These are phyloP conservation scores for Diglossa brunneiventris DNA, from an alignment of 2,113 vertebrate species.

Conservation along the genomic window DNA sequence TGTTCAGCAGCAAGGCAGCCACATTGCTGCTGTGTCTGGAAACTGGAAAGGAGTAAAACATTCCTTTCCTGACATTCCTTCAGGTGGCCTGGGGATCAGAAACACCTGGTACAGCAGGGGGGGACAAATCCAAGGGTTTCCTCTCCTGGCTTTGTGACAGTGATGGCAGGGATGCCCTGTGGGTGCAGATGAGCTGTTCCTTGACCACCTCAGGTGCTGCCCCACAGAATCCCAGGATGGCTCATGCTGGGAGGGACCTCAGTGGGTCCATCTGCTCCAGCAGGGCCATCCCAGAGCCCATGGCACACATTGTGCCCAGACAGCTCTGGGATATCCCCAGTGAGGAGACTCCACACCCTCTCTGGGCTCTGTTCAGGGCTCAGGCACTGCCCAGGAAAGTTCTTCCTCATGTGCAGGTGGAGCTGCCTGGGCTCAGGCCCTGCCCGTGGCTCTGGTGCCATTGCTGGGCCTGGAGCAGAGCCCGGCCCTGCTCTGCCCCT, in stretches of 20 bases:
- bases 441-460: not conserved
- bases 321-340: not conserved
- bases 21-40: accelerated
- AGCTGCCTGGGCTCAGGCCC: not conserved
- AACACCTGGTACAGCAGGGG: accelerated
- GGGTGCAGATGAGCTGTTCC: accelerated
- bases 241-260: not conserved
- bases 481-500: not conserved
- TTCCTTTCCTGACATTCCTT: not conserved
- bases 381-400: not conserved
- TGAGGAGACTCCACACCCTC: not conserved
- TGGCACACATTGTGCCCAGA: not conserved
- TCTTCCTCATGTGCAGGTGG: not conserved
- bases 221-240: not conserved
- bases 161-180: no score
- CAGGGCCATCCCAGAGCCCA: not conserved
- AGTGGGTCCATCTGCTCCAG: not conserved
- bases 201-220: not conserved
- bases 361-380: not conserved
- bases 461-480: not conserved
- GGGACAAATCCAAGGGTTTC: not conserved
- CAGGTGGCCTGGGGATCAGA: no score
- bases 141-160: no score
- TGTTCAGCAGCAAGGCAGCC: not conserved
- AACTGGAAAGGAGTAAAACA: not conserved